phyloP scores from a whole-genome alignment of 2,888 invertebrate species.

The Ctena decussata region DNA sequence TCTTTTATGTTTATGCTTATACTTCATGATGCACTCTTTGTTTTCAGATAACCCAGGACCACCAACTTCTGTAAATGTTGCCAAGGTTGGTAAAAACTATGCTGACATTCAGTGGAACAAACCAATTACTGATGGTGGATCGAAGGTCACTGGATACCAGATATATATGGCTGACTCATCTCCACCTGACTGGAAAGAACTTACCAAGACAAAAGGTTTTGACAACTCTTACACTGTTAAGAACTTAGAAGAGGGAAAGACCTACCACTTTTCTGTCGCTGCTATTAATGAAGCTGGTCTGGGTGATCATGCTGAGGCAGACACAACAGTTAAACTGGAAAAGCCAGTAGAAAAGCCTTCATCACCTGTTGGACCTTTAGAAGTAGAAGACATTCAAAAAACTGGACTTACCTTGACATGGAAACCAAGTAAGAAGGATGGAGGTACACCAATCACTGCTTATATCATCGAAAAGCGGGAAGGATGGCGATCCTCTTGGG shows the following conservation, averaged over 20 bases:
- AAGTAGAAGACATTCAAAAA: constrained; percentile 72
- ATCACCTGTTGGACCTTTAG: constrained; percentile 76
- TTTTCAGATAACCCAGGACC: constrained; percentile 74
- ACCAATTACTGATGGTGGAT: constrained; percentile 84
- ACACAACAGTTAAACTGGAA: constrained; percentile 75
- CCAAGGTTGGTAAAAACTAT: constrained; percentile 70
- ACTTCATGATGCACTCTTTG: too few relatives aligned
- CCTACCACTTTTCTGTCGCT: constrained; percentile 94
- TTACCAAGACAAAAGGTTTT: constrained; percentile 73
- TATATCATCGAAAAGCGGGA: constrained; percentile 94
- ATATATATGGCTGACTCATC: constrained; percentile 66
- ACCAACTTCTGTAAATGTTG: constrained; percentile 71
- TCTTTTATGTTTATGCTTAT: too few relatives aligned
- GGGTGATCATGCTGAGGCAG: constrained; percentile 71
- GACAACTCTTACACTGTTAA: constrained; percentile 73
- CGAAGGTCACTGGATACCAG: constrained; percentile 77
- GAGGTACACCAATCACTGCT: constrained; percentile 93
- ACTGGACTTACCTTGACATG: constrained; percentile 77
- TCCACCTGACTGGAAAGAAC: constrained; percentile 72
- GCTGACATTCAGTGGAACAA: constrained; percentile 83
- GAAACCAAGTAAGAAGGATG: constrained; percentile 89
- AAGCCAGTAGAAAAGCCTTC: constrained; percentile 81
- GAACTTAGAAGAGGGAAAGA: constrained; percentile 75
- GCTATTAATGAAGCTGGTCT: constrained; percentile 94
- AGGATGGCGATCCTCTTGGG: constrained; percentile 79